Base-by-base conservation (phyloP, 2,888 invertebrate genomes). In the Emmelina monodactyla region DNA sequence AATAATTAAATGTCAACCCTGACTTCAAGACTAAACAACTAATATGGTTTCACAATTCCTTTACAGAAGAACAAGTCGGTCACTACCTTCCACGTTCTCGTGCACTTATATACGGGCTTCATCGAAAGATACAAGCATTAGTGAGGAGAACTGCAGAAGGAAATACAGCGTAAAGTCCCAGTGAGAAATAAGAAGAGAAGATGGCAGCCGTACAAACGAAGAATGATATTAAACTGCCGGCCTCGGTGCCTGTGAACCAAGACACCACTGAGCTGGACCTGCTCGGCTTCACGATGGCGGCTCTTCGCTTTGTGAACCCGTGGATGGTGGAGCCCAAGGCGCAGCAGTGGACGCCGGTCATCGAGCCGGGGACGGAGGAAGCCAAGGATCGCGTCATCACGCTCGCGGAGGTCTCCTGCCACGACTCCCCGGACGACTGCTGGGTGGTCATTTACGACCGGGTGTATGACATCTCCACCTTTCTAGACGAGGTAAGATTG, bases 401-500 rank as follows among this genome's bases (percentile, higher is more conserved):
- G n/a, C 71, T 94, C 34, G 84, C 87, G 33, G 88, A 93, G 68
- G 89, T 94, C 2, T 81, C 88, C 3, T 83, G 83, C 54, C 94
- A 94, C 55, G 92, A 92, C 55, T 79, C 82, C 12, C 62, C 66
- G 4, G 64, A 82, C 10, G 90, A 92, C 57, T 94, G 93, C 64
- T 94, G 94, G 94, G 81, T 93, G 33, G 85, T 91, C n/a, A 85
- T 94, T 31, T 91, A 89, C 62, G 93, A 94, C 71, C 86, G 89
- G 37, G 89, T 94, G 9, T 94, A 92, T 62, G 88, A 94, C 55
- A 84, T 92, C 34, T 89, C 92, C 1, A 79, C 83, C 22, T 92
- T 94, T 59, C 61, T 94, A 28, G 72, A 83, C 43, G 84, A 85
- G 82, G 88, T 88, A 65, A 71, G 64, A 57, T 50, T 3, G 36